phyloP scores from a whole-genome alignment of 2,888 invertebrate species.

The Platycheirus rosarum region DNA sequence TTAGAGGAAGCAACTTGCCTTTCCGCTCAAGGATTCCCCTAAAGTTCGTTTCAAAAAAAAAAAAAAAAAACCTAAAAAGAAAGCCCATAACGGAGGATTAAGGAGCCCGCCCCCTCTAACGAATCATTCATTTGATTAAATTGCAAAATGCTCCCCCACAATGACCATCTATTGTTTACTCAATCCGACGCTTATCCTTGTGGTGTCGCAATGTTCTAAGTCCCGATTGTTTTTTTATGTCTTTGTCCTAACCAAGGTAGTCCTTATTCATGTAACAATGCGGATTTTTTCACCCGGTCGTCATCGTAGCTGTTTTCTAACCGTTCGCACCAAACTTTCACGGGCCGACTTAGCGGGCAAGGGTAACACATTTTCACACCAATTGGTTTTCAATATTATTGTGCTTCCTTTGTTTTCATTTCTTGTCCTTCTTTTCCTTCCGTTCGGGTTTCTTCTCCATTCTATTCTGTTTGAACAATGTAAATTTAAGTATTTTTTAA shows the following conservation, averaged over 20 bases:
- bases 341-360: slow-evolving; percentile 3
- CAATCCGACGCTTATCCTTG: slow-evolving; percentile 64
- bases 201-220: slow-evolving; percentile 63
- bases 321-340: slow-evolving; percentile 23
- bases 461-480: slow-evolving; percentile 2
- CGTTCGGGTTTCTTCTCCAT: neutral
- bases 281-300: slow-evolving; percentile 3
- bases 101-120: slow-evolving; percentile 20
- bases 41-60: slow-evolving; percentile 12
- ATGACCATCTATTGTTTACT: slow-evolving; percentile 55
- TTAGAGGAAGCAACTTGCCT: neutral
- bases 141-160: slow-evolving; percentile 55
- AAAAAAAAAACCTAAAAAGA: neutral
- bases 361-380: slow-evolving; percentile 64
- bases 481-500: slow-evolving; percentile 38
- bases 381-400: slow-evolving; percentile 71
- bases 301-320: neutral
- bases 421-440: slow-evolving; percentile 11
- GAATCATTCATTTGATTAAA: slow-evolving; percentile 72
- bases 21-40: slow-evolving; percentile 10
- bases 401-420: slow-evolving; percentile 34
- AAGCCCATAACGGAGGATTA: slow-evolving; percentile 3
- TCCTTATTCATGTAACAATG: slow-evolving; percentile 27
- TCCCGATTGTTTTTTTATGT: slow-evolving; percentile 4
- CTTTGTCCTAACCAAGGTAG: neutral